Percentiles rank a stretch among this genome's conserved stretches.
phyloP scores from a whole-genome alignment of 2,888 invertebrate genomes.

The Eustalomyia histrio region DNA sequence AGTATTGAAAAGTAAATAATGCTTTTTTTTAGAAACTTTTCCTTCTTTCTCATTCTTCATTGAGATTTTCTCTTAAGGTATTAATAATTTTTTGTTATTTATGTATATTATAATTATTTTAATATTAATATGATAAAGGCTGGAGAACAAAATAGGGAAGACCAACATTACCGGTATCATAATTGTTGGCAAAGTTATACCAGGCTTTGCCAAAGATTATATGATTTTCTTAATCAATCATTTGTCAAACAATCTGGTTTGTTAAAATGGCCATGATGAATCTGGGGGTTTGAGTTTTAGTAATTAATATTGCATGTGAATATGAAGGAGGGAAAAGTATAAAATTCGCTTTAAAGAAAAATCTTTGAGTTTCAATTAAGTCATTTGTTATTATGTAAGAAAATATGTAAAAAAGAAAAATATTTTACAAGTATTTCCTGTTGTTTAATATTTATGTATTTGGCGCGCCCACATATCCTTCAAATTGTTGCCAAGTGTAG shows the following conservation, averaged over 20 bases:
- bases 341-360: slow-evolving; percentile 9
- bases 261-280: neutral
- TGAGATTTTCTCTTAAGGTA: slow-evolving; percentile 24
- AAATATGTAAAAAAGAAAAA: neutral
- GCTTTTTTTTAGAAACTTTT: slow-evolving; percentile 22
- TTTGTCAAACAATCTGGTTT: neutral
- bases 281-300: neutral
- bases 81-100: slow-evolving; percentile 2
- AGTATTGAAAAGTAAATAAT: slow-evolving; percentile 26
- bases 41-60: slow-evolving; percentile 10
- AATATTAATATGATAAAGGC: slow-evolving; percentile 38
- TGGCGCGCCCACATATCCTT: slow-evolving; percentile 19
- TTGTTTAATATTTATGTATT: neutral
- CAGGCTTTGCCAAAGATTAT: neutral
- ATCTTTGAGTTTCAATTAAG: slow-evolving; percentile 36
- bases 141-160: neutral
- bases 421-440: neutral
- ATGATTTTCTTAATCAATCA: neutral
- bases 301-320: slow-evolving; percentile 15
- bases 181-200: too few species aligned
- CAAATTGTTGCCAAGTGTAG: neutral
- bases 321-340: slow-evolving; percentile 15
- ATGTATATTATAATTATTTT: slow-evolving; percentile 44
- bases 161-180: neutral
- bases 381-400: slow-evolving; percentile 36